Evolutionary conservation across 2,113 vertebrate species (phyloP).

Genomic region (Oriolus oriolus): DNA sequence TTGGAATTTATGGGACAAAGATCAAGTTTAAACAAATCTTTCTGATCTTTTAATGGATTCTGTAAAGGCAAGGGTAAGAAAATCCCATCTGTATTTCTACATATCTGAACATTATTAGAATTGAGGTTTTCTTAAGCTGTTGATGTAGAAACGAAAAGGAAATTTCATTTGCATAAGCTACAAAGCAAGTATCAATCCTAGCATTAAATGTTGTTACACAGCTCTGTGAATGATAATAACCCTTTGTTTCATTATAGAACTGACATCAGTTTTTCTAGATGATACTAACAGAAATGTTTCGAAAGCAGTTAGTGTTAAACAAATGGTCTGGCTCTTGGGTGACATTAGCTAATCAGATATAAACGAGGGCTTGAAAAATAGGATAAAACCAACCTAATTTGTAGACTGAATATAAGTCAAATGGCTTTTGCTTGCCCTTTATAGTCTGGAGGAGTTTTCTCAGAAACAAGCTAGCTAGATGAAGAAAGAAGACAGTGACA

Average conservation of each 20-base stretch:
- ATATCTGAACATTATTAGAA: neutral
- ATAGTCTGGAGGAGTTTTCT: neutral
- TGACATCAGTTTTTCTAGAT: conserved; percentile 12
- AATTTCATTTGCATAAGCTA: neutral
- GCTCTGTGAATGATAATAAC: neutral
- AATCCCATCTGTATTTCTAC: neutral
- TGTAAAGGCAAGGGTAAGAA: neutral
- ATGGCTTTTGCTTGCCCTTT: conserved; percentile 30
- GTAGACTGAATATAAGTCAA: neutral
- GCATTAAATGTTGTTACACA: neutral
- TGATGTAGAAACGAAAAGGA: neutral
- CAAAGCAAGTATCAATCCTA: neutral
- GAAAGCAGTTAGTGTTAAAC: conserved; percentile 14
- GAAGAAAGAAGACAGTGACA: neutral
- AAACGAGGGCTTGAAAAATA: conserved; percentile 5
- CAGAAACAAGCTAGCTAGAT: neutral
- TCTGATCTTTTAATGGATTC: neutral
- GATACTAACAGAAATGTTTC: neutral
- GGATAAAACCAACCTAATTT: conserved; percentile 9
- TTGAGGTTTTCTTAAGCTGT: neutral
- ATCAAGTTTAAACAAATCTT: conserved; percentile 6
- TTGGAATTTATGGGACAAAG: neutral
- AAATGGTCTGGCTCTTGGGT: conserved; percentile 19
- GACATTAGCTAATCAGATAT: conserved; percentile 33
- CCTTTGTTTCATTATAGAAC: neutral